Base-by-base conservation (phyloP, 2,888 invertebrate genomes). In the Ochropleura plecta region DNA sequence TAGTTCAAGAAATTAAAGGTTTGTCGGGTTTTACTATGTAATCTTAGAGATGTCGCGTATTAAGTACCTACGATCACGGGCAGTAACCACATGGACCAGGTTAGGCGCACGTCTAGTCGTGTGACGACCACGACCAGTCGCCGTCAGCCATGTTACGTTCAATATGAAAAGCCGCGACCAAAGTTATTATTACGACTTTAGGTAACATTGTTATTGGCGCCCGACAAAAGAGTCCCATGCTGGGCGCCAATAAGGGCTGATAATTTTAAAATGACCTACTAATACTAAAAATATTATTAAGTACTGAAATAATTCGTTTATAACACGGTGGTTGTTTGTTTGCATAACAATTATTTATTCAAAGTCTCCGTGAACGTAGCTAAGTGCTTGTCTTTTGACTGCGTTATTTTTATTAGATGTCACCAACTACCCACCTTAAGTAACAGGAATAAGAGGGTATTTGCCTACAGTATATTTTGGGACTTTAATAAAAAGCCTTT, bases 211-310 rank as follows among this genome's bases (percentile, higher is more conserved):
- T 44, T 82, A 53, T 46, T 79, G 82, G 78, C 64, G 70, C 64
- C 82, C 78, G 65, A 16, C 44, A 18, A 74, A 12, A 0, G 5
- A 8, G 59, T 44, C 75, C 66, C 76, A 42, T 49, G 46, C 5
- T 74, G 81, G 84, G 84, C 75, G 81, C 76, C 84, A 81, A 40
- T 70, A 77, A 42, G 44, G 3, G 8, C 42, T 1, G 20, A 51
- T 40, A 57, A 83, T 64, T 65, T 3, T 18, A 62, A 78, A 79
- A 69, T 73, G 18, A 6, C n/a, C 1, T 12, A 30, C n/a, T 46
- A 78, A 42, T 5, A 44, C n/a, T 44, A 3, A 72, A 9, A 67
- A 62, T 53, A 16, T 46, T 57, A 20, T 68, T 57, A 40, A 44
- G 59, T 48, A 48, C 40, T 8, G 10, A 44, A 16, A 66, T 8